A percentile compares a stretch with the other conserved stretches of the same genome.
Evolutionary conservation across 64 coral and sea anemone genomes (phyloP).

Genomic region (Orbicella faveolata): DNA sequence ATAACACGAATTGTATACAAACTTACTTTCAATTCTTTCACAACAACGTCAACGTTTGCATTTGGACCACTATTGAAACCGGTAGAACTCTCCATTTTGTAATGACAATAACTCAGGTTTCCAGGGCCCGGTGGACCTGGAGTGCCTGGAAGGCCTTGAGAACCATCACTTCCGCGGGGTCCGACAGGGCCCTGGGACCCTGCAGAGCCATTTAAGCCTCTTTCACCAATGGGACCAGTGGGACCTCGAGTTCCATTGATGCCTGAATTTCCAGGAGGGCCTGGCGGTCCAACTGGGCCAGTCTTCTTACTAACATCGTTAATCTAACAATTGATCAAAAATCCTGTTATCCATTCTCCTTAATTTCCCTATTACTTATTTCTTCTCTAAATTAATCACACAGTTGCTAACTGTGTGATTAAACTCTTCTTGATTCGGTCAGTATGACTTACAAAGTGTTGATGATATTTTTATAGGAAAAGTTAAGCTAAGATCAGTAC

Average conservation of each 20-base stretch:
- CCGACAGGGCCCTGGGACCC: not conserved
- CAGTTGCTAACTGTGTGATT: too few species aligned
- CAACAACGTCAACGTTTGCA: not conserved
- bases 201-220: not conserved
- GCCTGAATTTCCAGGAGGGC: not conserved
- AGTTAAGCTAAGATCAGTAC: too few species aligned
- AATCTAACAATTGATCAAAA: not conserved
- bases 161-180: not conserved
- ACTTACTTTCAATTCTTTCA: not conserved
- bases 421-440: too few species aligned
- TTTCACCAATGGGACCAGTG: slow-evolving; percentile 13
- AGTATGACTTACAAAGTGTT: too few species aligned
- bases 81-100: not conserved
- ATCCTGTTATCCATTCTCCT: too few species aligned
- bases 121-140: slow-evolving; percentile 1
- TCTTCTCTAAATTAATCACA: too few species aligned
- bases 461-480: too few species aligned
- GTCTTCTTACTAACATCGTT: not conserved
- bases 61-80: not conserved
- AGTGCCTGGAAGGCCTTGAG: not conserved
- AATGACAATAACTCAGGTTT: not conserved
- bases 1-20: not conserved
- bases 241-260: not conserved
- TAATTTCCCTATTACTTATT: too few species aligned
- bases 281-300: not conserved